Conservation (phyloP, 2,888 invertebrate genomes). For the Meiosimyza platycephala region DNA sequence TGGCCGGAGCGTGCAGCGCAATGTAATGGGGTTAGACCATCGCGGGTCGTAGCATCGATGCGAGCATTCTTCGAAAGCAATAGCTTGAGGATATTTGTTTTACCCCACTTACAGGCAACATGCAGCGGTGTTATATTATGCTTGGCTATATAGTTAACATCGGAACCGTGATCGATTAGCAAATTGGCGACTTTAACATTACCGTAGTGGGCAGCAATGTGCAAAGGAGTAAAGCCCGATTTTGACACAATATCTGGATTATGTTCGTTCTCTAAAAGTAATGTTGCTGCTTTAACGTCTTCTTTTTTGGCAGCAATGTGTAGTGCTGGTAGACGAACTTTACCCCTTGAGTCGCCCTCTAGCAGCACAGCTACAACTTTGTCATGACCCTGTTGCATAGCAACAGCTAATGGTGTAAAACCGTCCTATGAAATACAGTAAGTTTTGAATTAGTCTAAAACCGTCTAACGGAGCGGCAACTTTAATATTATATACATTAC, state of each 20-base stretch:
- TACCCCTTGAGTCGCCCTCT: conserved; percentile 96
- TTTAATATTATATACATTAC: too few relatives aligned
- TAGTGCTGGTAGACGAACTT: conserved; percentile 93
- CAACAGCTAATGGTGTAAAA: conserved; percentile 97
- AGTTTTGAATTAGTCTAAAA: too few relatives aligned
- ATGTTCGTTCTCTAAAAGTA: conserved; percentile 92
- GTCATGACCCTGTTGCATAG: conserved; percentile 99
- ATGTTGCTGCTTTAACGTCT: conserved; percentile 94
- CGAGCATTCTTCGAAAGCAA: conserved; percentile 89
- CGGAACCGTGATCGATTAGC: conserved; percentile 89
- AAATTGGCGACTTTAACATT: conserved; percentile 93
- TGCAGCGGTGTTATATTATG: conserved; percentile 98
- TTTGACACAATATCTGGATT: conserved; percentile 97
- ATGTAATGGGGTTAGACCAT: conserved; percentile 95
- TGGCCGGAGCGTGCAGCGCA: conserved; percentile 98
- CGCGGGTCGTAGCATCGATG: conserved; percentile 93
- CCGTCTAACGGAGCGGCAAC: too few relatives aligned
- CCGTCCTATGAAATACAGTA: conserved; percentile 81
- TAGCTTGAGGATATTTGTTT: conserved; percentile 90
- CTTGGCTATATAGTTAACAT: conserved; percentile 96
- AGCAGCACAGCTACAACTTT: conserved; percentile 95
- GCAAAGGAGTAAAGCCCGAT: conserved; percentile 97
- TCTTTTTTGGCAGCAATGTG: conserved; percentile 99
- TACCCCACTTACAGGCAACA: conserved; percentile 99
- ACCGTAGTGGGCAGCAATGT: conserved; percentile 98